Evolutionary conservation across 2,797 vertebrate genomes (phyloP), one percentile per base, ranked within the genome.

Genomic region (Pantherophis alleghaniensis): DNA sequence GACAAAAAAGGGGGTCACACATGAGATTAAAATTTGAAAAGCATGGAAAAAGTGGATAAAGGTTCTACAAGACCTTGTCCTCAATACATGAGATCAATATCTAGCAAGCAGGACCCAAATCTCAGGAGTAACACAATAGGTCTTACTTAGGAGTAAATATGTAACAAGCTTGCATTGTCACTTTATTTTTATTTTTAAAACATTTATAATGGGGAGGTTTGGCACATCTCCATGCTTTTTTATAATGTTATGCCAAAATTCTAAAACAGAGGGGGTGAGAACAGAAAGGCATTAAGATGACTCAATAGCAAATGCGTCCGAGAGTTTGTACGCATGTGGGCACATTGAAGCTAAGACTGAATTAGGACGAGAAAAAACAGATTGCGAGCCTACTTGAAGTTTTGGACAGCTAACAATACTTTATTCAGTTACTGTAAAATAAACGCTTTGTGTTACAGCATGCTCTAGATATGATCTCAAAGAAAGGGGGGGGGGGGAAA

Each of bases 401-500:
- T 94, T 95, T 95, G 96, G 93, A 93, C n/a, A 10, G 55, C 74
- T 95, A 96, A 96, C 96, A 96, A 95, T 91, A 93, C 95, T 92
- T 89, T 91, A 94, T 94, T 96, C 94, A 93, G 93, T 96, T 11
- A 0, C 94, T 95, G 92, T 90, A 96, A 95, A 97, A 95, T 95
- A 94, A 96, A 96, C 92, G 95, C 95, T 96, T 95, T 95, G 94
- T 92, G 92, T 95, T 96, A 94, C 92, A 94, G 87, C 94, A 94
- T 91, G 93, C 11, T 1, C 56, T 91, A 96, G 95, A 96, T 95
- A 93, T 87, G 93, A 95, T 96, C 94, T 95, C 92, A 37, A 93
- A 86, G 47, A 91, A 60, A 47, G 5, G 1, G 4, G 5, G 14
- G 9, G 28, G 24, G 3, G 6, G 2, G n/a, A n/a, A 92, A 51